phyloP scores from a whole-genome alignment of 30 jellyfish, hydroid and myxozoan species.

The Aurelia aurita region DNA sequence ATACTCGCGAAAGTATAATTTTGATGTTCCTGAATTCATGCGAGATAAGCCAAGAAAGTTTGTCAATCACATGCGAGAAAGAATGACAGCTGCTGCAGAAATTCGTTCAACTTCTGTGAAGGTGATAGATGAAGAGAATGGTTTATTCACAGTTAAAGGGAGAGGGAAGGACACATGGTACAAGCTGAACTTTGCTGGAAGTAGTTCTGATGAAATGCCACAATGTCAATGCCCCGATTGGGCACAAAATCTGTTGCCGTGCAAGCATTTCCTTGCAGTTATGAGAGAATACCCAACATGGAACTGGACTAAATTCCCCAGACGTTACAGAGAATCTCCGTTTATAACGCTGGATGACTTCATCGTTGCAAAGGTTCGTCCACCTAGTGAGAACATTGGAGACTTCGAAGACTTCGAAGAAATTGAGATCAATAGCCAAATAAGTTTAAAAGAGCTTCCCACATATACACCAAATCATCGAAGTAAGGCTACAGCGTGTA shows the following conservation, averaged over 20 bases:
- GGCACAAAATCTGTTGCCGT: slow-evolving; percentile 31
- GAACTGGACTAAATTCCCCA: slow-evolving; percentile 36
- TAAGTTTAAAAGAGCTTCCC: not conserved
- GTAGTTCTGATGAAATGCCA: slow-evolving; percentile 19
- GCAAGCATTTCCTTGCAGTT: slow-evolving; percentile 3
- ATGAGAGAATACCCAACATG: slow-evolving; percentile 10
- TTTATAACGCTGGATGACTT: slow-evolving; percentile 32
- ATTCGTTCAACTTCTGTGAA: not conserved
- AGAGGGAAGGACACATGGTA: slow-evolving; percentile 22
- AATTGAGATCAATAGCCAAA: not conserved
- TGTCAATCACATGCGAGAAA: slow-evolving; percentile 17
- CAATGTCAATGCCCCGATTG: slow-evolving; percentile 38
- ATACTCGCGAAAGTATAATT: not conserved
- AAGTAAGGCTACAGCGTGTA: slow-evolving; percentile 41
- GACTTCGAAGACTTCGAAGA: not conserved
- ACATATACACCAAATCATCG: not conserved
- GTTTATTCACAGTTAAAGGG: not conserved
- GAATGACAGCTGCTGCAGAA: slow-evolving; percentile 14
- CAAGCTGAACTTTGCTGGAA: slow-evolving; percentile 18
- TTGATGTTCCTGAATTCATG: slow-evolving; percentile 19
- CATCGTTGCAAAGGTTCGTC: slow-evolving; percentile 10
- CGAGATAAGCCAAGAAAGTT: slow-evolving; percentile 14
- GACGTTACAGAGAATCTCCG: slow-evolving; percentile 41
- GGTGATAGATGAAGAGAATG: not conserved
- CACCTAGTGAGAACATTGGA: not conserved